Evolutionary conservation across 2,888 invertebrate species (phyloP), one percentile per base, ranked within the genome.

Genomic region (Microplitis deprimator): DNA sequence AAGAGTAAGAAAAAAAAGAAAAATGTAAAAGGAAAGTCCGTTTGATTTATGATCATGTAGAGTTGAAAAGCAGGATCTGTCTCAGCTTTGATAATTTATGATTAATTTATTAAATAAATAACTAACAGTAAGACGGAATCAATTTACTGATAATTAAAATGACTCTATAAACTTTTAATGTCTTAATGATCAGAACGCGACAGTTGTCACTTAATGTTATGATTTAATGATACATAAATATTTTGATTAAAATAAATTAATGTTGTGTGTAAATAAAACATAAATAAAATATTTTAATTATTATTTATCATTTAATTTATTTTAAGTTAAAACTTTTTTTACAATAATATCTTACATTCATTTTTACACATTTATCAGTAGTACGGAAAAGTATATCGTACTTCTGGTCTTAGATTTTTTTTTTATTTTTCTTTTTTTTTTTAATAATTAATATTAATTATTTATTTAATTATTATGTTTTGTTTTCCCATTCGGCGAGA

Each of bases 281-380:
- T 8, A 39, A 68, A 50, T 65, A 72, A 78, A 50, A 40, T 17
- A 72, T 71, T 62, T 62, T 38, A 71, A 81, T 82, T 87, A 87
- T 86, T 85, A 88, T 89, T 88, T 89, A 89, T 89, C 86, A 87
- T 89, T 89, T 89, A 89, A 89, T 89, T 89, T 89, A 89, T 89
- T 89, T 89, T 89, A 89, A 89, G 87, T 89, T 89, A 89, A 89
- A 89, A 89, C 88, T 86, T 89, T 89, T 87, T 89, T 89, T 89
- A 89, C 89, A 89, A 89, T 89, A 86, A 87, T 89, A 89, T 89
- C 85, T 89, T 89, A 89, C 89, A 87, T 85, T 85, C 86, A 87
- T 84, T 84, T 85, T 77, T 81, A 82, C 85, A 86, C 84, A 88
- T 84, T 86, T 84, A 84, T 79, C 79, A 81, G 83, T 84, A 79